A percentile compares a stretch with the other conserved stretches of the same genome.
These are phyloP conservation scores for Sebastes trivittatus DNA, from an alignment of 2,797 vertebrate genomes.

Conservation along the genomic window DNA sequence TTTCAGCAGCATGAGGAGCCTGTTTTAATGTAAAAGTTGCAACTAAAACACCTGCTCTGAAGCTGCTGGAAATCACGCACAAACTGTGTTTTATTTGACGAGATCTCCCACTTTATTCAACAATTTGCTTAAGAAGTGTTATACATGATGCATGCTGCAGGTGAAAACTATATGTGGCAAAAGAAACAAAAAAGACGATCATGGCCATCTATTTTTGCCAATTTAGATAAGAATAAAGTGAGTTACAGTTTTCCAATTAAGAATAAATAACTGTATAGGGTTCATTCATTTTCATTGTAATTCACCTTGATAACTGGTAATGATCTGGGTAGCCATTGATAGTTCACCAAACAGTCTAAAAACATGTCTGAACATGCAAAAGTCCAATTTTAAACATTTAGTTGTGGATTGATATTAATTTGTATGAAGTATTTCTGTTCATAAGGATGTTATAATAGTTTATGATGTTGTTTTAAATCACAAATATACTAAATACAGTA, in stretches of 20 bases:
- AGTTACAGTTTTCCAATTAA: background rate
- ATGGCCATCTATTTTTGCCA: accelerated
- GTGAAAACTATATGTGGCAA: no score
- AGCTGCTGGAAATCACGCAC: background rate
- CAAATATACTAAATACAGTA: background rate
- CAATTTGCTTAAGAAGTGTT: background rate
- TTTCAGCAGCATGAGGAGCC: background rate
- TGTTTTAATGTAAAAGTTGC: background rate
- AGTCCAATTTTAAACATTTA: background rate
- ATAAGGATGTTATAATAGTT: background rate
- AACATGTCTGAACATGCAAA: background rate
- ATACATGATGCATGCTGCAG: background rate
- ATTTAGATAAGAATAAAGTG: background rate
- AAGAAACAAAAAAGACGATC: background rate
- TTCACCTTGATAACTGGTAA: background rate
- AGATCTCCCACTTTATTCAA: background rate
- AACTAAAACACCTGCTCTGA: background rate
- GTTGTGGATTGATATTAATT: accelerated
- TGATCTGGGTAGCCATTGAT: background rate
- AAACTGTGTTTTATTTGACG: accelerated
- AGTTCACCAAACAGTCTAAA: background rate
- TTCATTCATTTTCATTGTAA: background rate
- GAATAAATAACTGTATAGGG: background rate
- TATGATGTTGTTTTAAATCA: background rate
- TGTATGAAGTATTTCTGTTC: background rate